phyloP scores from a whole-genome alignment of 2,888 invertebrate genomes.

The Griposia aprilina region DNA sequence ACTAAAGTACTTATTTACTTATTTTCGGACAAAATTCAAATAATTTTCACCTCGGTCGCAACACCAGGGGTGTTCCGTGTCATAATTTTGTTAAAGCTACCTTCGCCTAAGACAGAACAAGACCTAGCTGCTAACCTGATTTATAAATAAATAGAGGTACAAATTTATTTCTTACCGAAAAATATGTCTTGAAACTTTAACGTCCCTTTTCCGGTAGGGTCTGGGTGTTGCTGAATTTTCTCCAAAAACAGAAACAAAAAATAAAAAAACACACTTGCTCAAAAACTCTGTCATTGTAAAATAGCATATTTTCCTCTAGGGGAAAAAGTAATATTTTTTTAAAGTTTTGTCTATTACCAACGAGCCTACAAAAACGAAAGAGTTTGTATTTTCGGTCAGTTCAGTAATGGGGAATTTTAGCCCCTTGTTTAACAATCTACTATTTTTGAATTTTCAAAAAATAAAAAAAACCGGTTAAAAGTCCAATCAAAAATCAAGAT shows the following conservation, averaged over 20 bases:
- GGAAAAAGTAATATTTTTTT: too few species aligned
- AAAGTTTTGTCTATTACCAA: too few species aligned
- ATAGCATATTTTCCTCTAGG: too few species aligned
- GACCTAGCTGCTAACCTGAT: not conserved
- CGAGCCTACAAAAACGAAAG: too few species aligned
- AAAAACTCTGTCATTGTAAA: too few species aligned
- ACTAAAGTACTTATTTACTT: not conserved
- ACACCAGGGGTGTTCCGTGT: not conserved
- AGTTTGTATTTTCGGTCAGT: too few species aligned
- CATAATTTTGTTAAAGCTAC: not conserved
- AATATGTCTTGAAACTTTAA: not conserved
- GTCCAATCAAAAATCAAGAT: not conserved
- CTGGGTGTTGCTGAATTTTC: not conserved
- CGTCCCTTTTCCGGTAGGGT: not conserved
- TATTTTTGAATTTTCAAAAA: too few species aligned
- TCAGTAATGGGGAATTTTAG: too few species aligned
- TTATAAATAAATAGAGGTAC: not conserved
- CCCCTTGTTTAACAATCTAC: too few species aligned
- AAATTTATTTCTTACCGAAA: not conserved
- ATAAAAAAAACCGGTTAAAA: not conserved
- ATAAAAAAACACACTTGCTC: too few species aligned
- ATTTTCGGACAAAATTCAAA: not conserved
- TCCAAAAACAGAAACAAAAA: not conserved
- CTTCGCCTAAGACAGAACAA: not conserved
- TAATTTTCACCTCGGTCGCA: not conserved